These are phyloP conservation scores for Apteryx mantelli DNA, from an alignment of 2,113 vertebrate genomes.

Conservation along the genomic window DNA sequence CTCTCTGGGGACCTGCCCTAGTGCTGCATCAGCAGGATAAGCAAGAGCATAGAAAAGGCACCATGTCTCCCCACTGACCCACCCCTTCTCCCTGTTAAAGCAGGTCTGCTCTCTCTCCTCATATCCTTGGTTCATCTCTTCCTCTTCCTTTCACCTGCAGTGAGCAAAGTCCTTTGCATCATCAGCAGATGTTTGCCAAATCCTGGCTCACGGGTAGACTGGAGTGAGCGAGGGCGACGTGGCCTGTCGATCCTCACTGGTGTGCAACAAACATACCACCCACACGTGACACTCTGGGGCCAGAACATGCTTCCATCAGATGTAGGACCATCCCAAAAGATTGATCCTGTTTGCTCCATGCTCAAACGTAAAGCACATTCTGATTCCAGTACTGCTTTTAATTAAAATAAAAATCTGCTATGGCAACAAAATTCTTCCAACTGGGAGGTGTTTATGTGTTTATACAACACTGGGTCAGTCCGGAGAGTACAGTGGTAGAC, in stretches of 20 bases:
- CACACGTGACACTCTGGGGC: not conserved
- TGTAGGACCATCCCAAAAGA: not conserved
- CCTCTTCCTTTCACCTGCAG: too few relatives aligned
- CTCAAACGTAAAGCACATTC: not conserved
- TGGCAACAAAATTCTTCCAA: not conserved
- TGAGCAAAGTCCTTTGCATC: not conserved
- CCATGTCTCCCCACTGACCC: accelerated
- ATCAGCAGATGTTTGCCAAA: accelerated
- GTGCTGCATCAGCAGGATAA: not conserved
- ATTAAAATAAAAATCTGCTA: not conserved
- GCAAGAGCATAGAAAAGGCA: not conserved
- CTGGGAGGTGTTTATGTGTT: not conserved
- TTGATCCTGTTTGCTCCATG: accelerated
- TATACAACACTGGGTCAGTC: not conserved
- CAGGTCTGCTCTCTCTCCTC: too few relatives aligned
- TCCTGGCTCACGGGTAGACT: not conserved
- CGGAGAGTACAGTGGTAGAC: accelerated
- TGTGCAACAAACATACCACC: too few relatives aligned
- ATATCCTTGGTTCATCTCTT: too few relatives aligned
- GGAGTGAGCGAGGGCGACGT: not conserved
- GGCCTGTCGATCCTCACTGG: not conserved
- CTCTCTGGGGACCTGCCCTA: too few relatives aligned
- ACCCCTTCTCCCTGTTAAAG: too few relatives aligned
- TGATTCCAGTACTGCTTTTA: not conserved
- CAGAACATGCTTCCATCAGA: not conserved